Evolutionary conservation across 2,888 invertebrate genomes (phyloP).

Genomic region (Andrena camellia): DNA sequence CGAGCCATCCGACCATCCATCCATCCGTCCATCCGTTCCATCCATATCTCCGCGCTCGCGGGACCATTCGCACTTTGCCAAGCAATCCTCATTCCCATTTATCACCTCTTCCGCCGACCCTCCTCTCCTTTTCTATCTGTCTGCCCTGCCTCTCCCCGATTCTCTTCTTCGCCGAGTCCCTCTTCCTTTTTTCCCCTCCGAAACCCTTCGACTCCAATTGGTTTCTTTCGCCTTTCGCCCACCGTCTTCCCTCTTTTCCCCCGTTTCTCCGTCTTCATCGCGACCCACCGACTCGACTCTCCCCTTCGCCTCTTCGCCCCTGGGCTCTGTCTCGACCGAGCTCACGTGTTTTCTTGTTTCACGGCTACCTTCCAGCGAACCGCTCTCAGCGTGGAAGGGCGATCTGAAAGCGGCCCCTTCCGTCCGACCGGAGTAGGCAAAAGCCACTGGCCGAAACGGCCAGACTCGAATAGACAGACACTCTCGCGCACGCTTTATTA

Average conservation of each 20-base stretch:
- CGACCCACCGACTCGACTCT: slow-evolving; percentile 7
- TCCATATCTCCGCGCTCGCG: slow-evolving; percentile 71
- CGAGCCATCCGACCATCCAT: slow-evolving; percentile 65
- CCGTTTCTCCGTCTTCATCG: slow-evolving; percentile 18
- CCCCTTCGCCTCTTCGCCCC: slow-evolving; percentile 35
- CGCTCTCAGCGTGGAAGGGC: slow-evolving; percentile 17
- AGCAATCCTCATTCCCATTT: slow-evolving; percentile 84
- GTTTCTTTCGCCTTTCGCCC: slow-evolving; percentile 71
- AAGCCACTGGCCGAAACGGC: slow-evolving; percentile 44
- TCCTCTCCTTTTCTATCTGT: slow-evolving; percentile 73
- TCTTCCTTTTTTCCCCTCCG: slow-evolving; percentile 57
- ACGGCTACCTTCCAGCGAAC: slow-evolving; percentile 57
- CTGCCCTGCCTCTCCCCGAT: slow-evolving; percentile 61
- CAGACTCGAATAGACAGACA: slow-evolving; percentile 48
- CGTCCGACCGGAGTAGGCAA: slow-evolving; percentile 44
- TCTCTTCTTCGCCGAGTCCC: slow-evolving; percentile 41
- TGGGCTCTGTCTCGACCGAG: slow-evolving; percentile 33
- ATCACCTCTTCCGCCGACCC: slow-evolving; percentile 79
- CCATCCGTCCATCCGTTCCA: slow-evolving; percentile 70
- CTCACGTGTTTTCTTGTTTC: slow-evolving; percentile 70
- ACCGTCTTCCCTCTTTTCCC: slow-evolving; percentile 35
- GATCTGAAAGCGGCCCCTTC: slow-evolving; percentile 52
- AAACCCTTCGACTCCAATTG: slow-evolving; percentile 79
- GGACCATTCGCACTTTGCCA: slow-evolving; percentile 81
- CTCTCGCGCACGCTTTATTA: slow-evolving; percentile 63